Conservation (phyloP, 2,797 vertebrate genomes). For the Anabacerthia variegaticeps region DNA sequence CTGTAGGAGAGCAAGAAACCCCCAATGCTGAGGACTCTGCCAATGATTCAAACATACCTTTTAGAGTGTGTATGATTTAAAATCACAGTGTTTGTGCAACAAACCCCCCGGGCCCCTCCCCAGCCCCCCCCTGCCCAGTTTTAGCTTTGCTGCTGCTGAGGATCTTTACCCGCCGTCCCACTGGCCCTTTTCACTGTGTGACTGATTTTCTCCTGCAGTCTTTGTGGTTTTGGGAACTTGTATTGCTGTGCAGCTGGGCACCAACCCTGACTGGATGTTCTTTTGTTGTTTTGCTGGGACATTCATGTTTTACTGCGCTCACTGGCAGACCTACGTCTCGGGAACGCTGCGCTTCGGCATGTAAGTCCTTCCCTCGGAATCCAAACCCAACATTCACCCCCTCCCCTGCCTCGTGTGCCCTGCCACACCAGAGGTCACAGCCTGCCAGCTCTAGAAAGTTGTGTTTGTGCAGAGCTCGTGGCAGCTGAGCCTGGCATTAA, state of each 20-base stretch:
- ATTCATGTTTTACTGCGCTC: constrained; percentile 99
- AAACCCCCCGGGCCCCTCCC: background rate
- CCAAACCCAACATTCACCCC: too few species aligned
- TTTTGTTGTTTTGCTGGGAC: constrained; percentile 99
- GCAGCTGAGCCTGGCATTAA: background rate
- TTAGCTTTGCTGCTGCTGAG: background rate
- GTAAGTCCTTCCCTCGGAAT: constrained; percentile 80
- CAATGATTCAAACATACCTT: background rate
- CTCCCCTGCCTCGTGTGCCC: background rate
- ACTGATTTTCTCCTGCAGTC: constrained; percentile 82
- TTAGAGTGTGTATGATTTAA: background rate
- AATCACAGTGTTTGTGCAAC: background rate
- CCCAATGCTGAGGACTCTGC: background rate
- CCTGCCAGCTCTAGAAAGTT: background rate
- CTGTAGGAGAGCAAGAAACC: background rate
- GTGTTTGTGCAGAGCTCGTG: background rate
- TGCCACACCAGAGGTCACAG: background rate
- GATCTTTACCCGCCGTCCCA: background rate
- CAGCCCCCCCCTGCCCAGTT: too few species aligned
- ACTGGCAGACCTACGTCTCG: constrained; percentile 99
- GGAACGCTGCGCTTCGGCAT: constrained; percentile 96
- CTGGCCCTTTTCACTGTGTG: constrained; percentile 48
- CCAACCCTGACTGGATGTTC: constrained; percentile 99
- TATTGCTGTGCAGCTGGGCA: constrained; percentile 95
- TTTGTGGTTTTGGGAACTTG: constrained; percentile 97